Evolutionary conservation across 2,888 invertebrate species (phyloP), one percentile per base, ranked within the genome.

Genomic region (Resseliella maxima): DNA sequence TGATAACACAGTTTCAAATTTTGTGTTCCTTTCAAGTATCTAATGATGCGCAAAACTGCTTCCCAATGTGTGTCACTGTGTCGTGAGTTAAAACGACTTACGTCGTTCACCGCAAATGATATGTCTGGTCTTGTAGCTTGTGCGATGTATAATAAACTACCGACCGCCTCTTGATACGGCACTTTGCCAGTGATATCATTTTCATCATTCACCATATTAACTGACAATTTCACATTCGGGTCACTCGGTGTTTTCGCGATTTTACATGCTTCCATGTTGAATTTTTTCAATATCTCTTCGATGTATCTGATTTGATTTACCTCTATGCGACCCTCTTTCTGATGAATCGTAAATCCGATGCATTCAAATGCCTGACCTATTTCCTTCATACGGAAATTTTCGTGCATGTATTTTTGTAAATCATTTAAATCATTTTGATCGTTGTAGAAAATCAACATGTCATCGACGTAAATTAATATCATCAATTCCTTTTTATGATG

Each of bases 121-220:
- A 88, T 88, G 86, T 88, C 88, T 0, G 88, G 88, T 8, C 88
- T 85, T 24, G 88, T 87, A 8, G 87, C 87, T 87, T 88, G 87
- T 5, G 87, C 87, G 54, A 87, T 35, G 85, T 88, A 88, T 18
- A 88, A 72, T 12, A 88, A 81, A 86, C 88, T 87, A 1, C 88
- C 88, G 15, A 88, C 86, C 31, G 87, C 87, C 54, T 88, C 87
- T 85, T 88, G 88, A 64, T 87, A 88, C 18, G 88, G 88, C 2
- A 64, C 10, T 27, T n/a, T 64, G 8, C 31, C 64, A 3, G 64
- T 64, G 1, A 31, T 27, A 10, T 27, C 31, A 31, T 64, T 64
- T 3, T 27, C 54, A 5, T 18, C 87, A 86, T 50, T 38, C n/a
- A 50, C 86, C 64, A 64, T 64, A 31, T 3, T 8, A 6, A 27